Conservation (phyloP, 23 tunicate genomes). For the Pegea sp. region DNA sequence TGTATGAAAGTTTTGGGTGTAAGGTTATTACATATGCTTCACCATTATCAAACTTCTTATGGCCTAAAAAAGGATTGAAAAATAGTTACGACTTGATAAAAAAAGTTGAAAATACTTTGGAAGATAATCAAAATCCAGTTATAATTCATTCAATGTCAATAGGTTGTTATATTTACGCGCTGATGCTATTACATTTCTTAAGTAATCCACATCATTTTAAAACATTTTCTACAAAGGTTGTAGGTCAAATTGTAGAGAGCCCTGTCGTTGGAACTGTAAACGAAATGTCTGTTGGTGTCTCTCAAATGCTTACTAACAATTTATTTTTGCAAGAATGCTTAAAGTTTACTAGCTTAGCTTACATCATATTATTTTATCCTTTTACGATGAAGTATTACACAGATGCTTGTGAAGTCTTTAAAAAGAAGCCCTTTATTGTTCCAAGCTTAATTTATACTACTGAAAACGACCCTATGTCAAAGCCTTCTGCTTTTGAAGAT, state of each 20-base stretch:
- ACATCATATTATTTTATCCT: constrained; percentile 17
- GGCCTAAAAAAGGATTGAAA: constrained; percentile 42
- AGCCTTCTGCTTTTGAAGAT: constrained; percentile 10
- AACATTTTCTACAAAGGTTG: constrained; percentile 7
- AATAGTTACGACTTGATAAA: constrained; percentile 16
- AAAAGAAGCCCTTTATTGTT: constrained; percentile 7
- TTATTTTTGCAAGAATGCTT: neutral
- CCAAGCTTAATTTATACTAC: constrained; percentile 23
- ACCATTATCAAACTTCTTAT: constrained; percentile 22
- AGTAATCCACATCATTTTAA: constrained; percentile 15
- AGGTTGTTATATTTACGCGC: constrained; percentile 62
- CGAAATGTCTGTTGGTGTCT: constrained; percentile 74
- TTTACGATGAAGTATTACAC: constrained; percentile 30
- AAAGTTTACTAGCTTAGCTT: constrained; percentile 5
- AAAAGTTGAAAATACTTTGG: constrained; percentile 1
- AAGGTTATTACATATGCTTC: neutral
- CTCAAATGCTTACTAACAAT: constrained; percentile 14
- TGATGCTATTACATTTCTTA: constrained; percentile 30
- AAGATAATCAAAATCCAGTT: constrained; percentile 3
- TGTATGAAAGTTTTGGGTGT: neutral
- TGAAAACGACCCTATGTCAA: constrained; percentile 30
- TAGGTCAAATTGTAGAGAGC: constrained; percentile 54
- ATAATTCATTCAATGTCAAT: constrained; percentile 65
- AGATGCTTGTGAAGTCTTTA: constrained; percentile 9
- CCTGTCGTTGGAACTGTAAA: constrained; percentile 68